Percentiles rank a stretch among this genome's conserved stretches.
Evolutionary conservation across 2,888 invertebrate species (phyloP).

Genomic region (Resseliella maxima): DNA sequence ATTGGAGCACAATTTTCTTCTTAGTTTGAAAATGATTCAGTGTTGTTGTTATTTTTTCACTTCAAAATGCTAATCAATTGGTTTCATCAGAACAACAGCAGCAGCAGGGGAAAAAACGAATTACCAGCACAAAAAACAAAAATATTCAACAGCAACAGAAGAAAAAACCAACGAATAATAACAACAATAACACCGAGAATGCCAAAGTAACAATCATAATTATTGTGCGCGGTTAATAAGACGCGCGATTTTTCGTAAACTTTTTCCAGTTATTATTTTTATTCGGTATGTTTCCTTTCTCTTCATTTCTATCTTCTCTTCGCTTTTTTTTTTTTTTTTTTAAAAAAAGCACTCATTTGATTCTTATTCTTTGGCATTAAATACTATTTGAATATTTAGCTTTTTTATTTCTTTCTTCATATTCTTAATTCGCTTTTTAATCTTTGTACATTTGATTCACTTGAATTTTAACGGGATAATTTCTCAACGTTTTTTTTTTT

Average conservation of each 20-base stretch:
- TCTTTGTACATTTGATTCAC: slow-evolving; percentile 16
- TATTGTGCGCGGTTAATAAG: background rate
- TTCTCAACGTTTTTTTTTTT: background rate
- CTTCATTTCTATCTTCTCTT: background rate
- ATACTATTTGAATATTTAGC: background rate
- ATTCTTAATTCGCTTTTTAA: background rate
- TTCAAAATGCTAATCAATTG: slow-evolving; percentile 10
- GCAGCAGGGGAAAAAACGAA: background rate
- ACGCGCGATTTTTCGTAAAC: background rate
- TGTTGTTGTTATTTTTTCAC: background rate
- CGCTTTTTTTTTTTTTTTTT: too few species aligned
- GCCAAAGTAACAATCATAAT: slow-evolving; percentile 1
- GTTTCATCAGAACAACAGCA: background rate
- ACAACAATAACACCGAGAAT: too few species aligned
- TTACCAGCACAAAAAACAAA: background rate
- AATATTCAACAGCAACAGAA: background rate
- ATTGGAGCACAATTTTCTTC: background rate
- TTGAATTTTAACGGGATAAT: slow-evolving; percentile 22
- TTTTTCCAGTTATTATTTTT: slow-evolving; percentile 16
- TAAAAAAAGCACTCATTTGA: background rate
- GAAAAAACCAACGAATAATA: too few species aligned
- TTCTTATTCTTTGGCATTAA: background rate
- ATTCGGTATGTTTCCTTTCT: slow-evolving; percentile 14
- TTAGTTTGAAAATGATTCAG: background rate
- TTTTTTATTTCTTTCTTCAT: background rate